Evolutionary conservation across 1,140 invertebrate genomes (phyloP), one percentile per base, ranked within the genome.

Genomic region (Chironomus tepperi): DNA sequence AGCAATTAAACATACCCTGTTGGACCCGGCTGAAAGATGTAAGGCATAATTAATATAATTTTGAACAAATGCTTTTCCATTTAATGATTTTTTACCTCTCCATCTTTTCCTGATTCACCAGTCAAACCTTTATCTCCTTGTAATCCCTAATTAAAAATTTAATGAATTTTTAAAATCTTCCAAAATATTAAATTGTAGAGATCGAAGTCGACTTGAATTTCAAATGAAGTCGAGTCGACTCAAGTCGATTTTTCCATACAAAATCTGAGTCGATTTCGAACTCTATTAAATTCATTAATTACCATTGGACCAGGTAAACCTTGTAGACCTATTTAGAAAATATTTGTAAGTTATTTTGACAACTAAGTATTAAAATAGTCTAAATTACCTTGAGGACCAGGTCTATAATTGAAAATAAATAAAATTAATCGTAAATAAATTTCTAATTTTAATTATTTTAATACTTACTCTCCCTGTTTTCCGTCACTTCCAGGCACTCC

Each of bases 61-160:
- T 10, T 10, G 8, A 47, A 10, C 42, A 43, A 10, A 10, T 7
- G 8, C 7, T 47, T 47, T 1, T 47, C 8, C 8, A 47, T 2
- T 3, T 47, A 47, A 9, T 15, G 83, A 47, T 85, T 84, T 42
- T 91, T 92, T 47, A 86, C 84, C 76, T 92, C 90, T 8, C 92
- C 93, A 80, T 94, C 92, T 86, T 92, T 91, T 15, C 93, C 93
- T 74, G 89, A 77, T 83, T 92, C 89, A 57, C 93, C 93, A 74
- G 87, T 84, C 77, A 89, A 84, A 78, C 94, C 93, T 82, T 91
- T 91, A 75, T 91, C 88, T 77, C 94, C 93, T 57, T 88, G 86
- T 12, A 85, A 81, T 72, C 93, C 94, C 24, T 70, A 78, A 3
- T 16, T 19, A 12, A 19, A 19, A 9, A 3, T 72, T 34, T 12